These are phyloP conservation scores for Oasisia sp. DNA, from an alignment of 2,888 invertebrate species.

Conservation along the genomic window DNA sequence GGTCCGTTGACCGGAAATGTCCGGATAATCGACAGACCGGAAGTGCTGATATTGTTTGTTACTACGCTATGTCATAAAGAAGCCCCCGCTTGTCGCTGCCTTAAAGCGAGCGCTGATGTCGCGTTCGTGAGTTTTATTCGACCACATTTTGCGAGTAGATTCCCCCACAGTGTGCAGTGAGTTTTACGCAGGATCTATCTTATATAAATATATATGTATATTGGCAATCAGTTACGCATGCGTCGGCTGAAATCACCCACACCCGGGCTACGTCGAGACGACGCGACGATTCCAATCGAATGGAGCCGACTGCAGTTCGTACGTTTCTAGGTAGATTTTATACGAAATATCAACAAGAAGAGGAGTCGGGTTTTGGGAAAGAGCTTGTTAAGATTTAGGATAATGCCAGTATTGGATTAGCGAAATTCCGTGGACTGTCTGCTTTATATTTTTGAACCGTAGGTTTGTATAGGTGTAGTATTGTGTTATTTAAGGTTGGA, in stretches of 20 bases:
- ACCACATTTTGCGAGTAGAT: not conserved
- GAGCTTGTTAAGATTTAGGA: not conserved
- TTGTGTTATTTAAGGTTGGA: not conserved
- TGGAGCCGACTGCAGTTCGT: not conserved
- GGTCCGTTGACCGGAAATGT: not conserved
- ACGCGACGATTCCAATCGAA: not conserved
- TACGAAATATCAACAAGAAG: not conserved
- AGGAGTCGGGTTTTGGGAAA: not conserved
- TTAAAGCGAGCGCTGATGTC: not conserved
- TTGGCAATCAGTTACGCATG: not conserved
- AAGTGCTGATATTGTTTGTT: not conserved
- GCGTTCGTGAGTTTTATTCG: not conserved
- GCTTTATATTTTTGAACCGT: conserved; percentile 12
- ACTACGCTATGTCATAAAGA: not conserved
- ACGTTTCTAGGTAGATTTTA: not conserved
- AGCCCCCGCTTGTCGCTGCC: not conserved
- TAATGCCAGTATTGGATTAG: not conserved
- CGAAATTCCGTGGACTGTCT: conserved; percentile 1
- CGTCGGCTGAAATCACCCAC: not conserved
- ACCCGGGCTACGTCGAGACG: not conserved
- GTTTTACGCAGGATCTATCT: not conserved
- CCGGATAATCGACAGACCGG: not conserved
- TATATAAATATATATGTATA: not conserved
- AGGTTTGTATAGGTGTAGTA: not conserved
- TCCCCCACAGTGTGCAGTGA: not conserved